Evolutionary conservation across 2,113 vertebrate species (phyloP), one percentile per base, ranked within the genome.

Genomic region (Ciconia maguari): DNA sequence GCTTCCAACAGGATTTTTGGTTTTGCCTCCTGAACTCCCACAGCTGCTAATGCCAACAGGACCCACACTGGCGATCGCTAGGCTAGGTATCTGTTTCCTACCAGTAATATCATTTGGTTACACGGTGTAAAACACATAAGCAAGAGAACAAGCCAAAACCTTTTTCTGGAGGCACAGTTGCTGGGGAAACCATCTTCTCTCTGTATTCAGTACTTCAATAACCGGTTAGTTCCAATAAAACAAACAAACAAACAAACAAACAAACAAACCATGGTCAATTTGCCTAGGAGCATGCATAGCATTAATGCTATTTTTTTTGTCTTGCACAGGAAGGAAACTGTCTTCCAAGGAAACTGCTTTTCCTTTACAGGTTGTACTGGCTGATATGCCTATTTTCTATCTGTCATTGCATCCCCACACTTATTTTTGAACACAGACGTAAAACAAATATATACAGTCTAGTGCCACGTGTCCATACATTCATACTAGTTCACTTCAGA

Each of bases 111-210:
- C 2, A 55, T 90, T 94, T 91, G 38, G 44, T 89, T 82, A 74
- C n/a, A 55, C 58, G 34, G 16, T 51, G n/a, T 30, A 80, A 95
- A 93, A 82, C 89, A 42, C 10, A 6, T 18, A 66, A 75, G 82
- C 51, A 65, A 76, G 41, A 79, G 57, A 85, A 76, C 15, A 94
- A 96, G 49, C 48, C 49, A n/a, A 93, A 97, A 89, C 65, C 75
- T 91, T 84, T 76, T 79, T 57, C 78, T 78, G 61, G 52, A 88
- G 60, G 58, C 52, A 48, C 21, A 68, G 92, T 80, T 97, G 41
- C 93, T 94, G 91, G 88, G 87, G 90, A 92, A 96, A 96, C 71
- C 60, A 85, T 69, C 70, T 90, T 36, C 42, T 46, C 29, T 16
- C 76, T 80, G 19, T 85, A 68, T 83, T 86, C 70, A 91, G 41